phyloP scores from a whole-genome alignment of 2,113 vertebrate genomes.

The Eleginops maclovinus region DNA sequence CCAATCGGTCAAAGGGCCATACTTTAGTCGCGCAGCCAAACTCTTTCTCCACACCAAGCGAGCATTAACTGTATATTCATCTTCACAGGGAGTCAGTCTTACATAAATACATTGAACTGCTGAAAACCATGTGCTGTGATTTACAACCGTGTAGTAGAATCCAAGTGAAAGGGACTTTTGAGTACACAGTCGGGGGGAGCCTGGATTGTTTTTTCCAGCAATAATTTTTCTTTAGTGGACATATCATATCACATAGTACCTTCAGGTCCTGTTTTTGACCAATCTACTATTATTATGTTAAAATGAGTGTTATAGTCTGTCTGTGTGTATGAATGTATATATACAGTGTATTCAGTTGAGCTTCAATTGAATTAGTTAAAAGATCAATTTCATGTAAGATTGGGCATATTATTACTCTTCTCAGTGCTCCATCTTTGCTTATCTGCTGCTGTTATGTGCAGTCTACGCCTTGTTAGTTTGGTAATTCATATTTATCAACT shows the following conservation, averaged over 20 bases:
- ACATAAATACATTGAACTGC: constrained; percentile 49
- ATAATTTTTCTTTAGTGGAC: constrained; percentile 7
- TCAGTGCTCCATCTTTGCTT: neutral
- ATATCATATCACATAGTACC: neutral
- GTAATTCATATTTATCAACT: neutral
- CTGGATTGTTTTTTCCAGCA: constrained; percentile 9
- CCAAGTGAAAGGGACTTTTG: constrained; percentile 51
- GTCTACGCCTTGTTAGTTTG: neutral
- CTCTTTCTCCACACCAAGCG: constrained; percentile 57
- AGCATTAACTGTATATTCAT: constrained; percentile 59
- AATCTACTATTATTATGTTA: neutral
- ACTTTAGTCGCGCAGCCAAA: constrained; percentile 58
- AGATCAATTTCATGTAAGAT: neutral
- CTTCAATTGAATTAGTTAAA: neutral
- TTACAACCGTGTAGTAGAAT: constrained; percentile 42
- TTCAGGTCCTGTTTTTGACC: neutral
- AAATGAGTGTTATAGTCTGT: no score
- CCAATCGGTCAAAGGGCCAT: constrained; percentile 71
- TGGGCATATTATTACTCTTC: neutral
- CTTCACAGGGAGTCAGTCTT: constrained; percentile 63
- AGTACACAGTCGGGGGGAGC: constrained; percentile 29
- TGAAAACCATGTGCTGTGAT: constrained; percentile 58
- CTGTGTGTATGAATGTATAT: no score
- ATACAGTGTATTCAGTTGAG: neutral
- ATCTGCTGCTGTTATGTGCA: neutral